phyloP scores from a whole-genome alignment of 2,113 vertebrate genomes.

The Aspiorhynchus laticeps region DNA sequence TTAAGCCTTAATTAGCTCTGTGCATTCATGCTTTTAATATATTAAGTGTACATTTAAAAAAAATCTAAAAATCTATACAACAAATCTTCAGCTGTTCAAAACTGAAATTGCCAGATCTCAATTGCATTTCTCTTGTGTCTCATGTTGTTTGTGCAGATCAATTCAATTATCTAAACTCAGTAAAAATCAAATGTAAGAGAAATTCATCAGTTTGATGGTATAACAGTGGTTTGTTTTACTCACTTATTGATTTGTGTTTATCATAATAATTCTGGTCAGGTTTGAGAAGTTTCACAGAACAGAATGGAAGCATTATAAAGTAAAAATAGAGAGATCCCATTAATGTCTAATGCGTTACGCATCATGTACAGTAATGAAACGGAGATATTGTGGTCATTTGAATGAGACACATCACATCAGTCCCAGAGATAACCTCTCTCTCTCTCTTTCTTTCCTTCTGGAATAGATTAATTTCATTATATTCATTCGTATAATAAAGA shows the following conservation, averaged over 20 bases:
- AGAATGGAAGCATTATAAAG: not conserved
- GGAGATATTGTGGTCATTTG: not conserved
- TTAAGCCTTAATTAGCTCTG: not conserved
- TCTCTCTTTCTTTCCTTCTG: slow-evolving; percentile 27
- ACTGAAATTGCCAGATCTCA: too few species aligned
- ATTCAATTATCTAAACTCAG: too few species aligned
- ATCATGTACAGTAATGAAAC: not conserved
- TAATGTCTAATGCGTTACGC: not conserved
- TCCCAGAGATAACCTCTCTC: slow-evolving; percentile 49
- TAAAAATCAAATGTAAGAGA: too few species aligned
- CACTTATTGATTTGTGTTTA: too few species aligned
- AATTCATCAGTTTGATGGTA: not conserved
- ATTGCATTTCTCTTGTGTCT: too few species aligned
- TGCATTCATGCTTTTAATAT: too few species aligned
- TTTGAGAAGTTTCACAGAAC: not conserved
- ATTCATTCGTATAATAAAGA: slow-evolving; percentile 89
- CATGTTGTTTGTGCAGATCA: too few species aligned
- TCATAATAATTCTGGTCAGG: not conserved
- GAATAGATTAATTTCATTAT: slow-evolving; percentile 95
- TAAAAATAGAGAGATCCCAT: not conserved
- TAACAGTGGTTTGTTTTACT: too few species aligned
- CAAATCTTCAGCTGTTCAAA: too few species aligned
- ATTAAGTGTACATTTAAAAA: too few species aligned
- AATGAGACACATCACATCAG: slow-evolving; percentile 52
- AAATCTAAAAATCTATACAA: too few species aligned